A percentile compares a stretch with the other conserved stretches of the same genome.
phyloP scores from a whole-genome alignment of 2,888 invertebrate genomes.

The Ischnura elegans region DNA sequence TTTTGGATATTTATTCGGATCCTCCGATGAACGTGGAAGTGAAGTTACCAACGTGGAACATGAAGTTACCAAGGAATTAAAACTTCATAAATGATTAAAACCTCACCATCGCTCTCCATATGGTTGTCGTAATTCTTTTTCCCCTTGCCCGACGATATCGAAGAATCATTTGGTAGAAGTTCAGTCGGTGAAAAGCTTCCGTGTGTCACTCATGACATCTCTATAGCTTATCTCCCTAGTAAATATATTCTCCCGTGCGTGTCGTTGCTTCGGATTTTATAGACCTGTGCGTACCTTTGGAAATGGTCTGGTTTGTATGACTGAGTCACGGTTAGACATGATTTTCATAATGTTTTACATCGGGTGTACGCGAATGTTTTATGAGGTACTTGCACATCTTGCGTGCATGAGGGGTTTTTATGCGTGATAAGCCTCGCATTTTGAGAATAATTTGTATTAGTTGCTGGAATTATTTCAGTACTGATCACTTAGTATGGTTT shows the following conservation, averaged over 20 bases:
- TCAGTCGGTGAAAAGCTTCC: not conserved
- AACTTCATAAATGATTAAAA: not conserved
- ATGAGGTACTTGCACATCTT: not conserved
- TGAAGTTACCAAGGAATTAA: not conserved
- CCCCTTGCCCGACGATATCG: not conserved
- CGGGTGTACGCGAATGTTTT: not conserved
- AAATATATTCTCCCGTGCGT: not conserved
- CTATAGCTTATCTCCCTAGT: not conserved
- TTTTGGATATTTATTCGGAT: too few species aligned
- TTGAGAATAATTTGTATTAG: too few species aligned
- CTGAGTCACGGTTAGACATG: not conserved
- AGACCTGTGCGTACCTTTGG: not conserved
- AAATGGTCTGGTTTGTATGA: not conserved
- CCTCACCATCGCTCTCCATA: not conserved
- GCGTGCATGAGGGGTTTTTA: not conserved
- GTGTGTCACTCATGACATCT: not conserved
- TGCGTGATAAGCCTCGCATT: not conserved
- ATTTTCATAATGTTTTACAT: not conserved
- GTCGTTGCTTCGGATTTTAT: not conserved
- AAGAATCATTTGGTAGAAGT: not conserved
- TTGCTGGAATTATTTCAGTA: too few species aligned
- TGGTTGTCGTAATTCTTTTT: too few species aligned
- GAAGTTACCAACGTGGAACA: too few species aligned
- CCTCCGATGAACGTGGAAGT: too few species aligned
- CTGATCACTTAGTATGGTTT: too few species aligned